Base-by-base conservation (phyloP, 1,140 invertebrate genomes). In the Pseudoatta argentina region DNA sequence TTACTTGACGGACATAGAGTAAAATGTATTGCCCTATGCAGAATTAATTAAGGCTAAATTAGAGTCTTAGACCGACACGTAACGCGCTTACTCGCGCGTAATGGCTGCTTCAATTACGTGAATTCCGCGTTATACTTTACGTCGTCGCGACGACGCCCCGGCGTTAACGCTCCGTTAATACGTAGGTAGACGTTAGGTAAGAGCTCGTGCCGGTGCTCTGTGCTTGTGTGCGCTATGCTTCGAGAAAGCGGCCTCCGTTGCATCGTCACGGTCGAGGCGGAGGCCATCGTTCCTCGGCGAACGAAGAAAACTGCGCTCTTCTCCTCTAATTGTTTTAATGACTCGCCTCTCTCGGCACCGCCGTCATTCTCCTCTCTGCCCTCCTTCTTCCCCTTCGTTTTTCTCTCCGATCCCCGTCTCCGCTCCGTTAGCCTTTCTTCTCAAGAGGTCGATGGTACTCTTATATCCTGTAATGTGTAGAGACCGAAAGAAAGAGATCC, bases 241-340 rank as follows among this genome's bases (percentile, higher is more conserved):
- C 55, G 79, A 61, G 67, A 87, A 73, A 89, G 71, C 57, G 64
- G 72, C 55, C 55, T 72, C 72, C 72, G 87, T 73, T 63, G 78
- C 87, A 69, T 57, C 88, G 77, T 89, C 76, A 82, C 59, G 85
- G 88, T 76, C 66, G 39, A 39, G 27, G 66, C 66, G 53, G 81
- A 87, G 87, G 66, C 66, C 59, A 66, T 86, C 66, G 79, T 79
- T 75, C 69, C 88, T 85, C 14, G 73, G 34, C 21, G 87, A 85
- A 85, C 76, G 72, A 83, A 83, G 88, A 89, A 89, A 89, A 89
- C 88, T 87, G 66, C 85, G 88, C 71, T 91, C 87, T 90, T 89
- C 87, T 91, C 89, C 85, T 91, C 89, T 92, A 93, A 94, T 94
- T 94, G 93, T 92, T 93, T 93, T 94, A 94, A 94, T 94, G 94